These are phyloP conservation scores for Chrysolina oricalcia DNA, from an alignment of 2,888 invertebrate genomes.

Conservation along the genomic window DNA sequence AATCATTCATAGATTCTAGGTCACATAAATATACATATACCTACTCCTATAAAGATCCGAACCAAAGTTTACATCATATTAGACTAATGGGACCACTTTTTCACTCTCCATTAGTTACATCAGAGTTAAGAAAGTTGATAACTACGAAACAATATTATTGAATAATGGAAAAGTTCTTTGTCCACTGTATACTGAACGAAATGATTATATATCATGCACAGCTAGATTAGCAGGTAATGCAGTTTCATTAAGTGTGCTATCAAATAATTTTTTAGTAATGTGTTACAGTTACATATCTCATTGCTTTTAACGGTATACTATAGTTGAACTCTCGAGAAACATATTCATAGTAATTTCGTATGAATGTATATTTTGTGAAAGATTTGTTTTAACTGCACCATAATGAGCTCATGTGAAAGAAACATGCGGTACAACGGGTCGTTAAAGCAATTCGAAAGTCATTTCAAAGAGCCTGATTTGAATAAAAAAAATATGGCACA, in stretches of 20 bases:
- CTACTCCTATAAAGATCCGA: not conserved
- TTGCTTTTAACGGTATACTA: not conserved
- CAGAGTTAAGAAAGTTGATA: not conserved
- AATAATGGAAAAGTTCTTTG: conserved; percentile 1
- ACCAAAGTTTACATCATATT: not conserved
- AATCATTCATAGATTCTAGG: too few species aligned
- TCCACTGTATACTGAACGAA: not conserved
- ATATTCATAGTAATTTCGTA: conserved; percentile 1
- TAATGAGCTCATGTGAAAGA: not conserved
- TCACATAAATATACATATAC: too few species aligned
- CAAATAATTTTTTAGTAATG: not conserved
- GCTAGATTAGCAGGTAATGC: not conserved
- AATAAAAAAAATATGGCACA: too few species aligned
- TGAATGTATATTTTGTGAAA: conserved; percentile 2
- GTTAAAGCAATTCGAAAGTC: too few species aligned
- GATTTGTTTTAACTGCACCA: not conserved
- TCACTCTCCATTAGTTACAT: conserved; percentile 1
- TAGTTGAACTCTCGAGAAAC: not conserved
- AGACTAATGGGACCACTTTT: conserved; percentile 3
- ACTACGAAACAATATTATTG: not conserved
- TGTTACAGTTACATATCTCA: not conserved
- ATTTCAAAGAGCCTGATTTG: too few species aligned
- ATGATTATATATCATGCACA: not conserved
- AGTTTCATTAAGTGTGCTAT: not conserved
- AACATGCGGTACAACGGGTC: too few species aligned